Evolutionary conservation across 2,797 vertebrate species (phyloP).

Genomic region (Pogonophryne albipinna): DNA sequence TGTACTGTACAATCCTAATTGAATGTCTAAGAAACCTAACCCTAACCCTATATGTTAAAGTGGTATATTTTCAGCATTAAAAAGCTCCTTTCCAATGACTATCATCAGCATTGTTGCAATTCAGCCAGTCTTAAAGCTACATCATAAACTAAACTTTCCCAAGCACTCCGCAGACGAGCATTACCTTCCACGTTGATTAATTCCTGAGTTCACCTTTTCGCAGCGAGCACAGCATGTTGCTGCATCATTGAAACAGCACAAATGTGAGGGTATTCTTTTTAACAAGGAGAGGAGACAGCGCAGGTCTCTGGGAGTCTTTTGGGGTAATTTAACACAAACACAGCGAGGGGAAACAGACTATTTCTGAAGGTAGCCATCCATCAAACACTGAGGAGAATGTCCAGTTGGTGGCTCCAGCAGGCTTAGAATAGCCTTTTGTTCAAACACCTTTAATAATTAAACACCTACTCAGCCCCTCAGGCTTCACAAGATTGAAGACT

Average conservation of each 20-base stretch:
- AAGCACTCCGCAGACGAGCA: conserved; percentile 9
- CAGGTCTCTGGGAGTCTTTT: conserved; percentile 63
- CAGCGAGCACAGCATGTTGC: conserved; percentile 18
- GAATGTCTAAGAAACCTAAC: conserved; percentile 25
- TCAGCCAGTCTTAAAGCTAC: conserved; percentile 10
- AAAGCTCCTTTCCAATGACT: not conserved
- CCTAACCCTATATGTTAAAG: conserved; percentile 17
- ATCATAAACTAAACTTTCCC: conserved; percentile 45
- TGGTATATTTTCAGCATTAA: conserved; percentile 8
- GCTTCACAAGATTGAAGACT: conserved; percentile 79
- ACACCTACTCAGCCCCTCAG: conserved; percentile 80
- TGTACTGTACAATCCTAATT: conserved; percentile 25
- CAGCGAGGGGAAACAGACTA: conserved; percentile 64
- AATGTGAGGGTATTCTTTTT: conserved; percentile 40
- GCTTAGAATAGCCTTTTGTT: conserved; percentile 85
- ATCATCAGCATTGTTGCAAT: conserved; percentile 19
- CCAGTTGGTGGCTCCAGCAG: conserved; percentile 81
- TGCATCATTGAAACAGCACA: conserved; percentile 17
- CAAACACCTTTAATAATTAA: conserved; percentile 88
- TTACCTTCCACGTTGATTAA: conserved; percentile 23
- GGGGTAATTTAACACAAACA: conserved; percentile 72
- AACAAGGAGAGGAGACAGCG: conserved; percentile 25
- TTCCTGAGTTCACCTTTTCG: conserved; percentile 30
- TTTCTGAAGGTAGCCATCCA: conserved; percentile 73
- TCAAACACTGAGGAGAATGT: conserved; percentile 78